phyloP scores from a whole-genome alignment of 2,113 vertebrate genomes.

The Hipposideros armiger region DNA sequence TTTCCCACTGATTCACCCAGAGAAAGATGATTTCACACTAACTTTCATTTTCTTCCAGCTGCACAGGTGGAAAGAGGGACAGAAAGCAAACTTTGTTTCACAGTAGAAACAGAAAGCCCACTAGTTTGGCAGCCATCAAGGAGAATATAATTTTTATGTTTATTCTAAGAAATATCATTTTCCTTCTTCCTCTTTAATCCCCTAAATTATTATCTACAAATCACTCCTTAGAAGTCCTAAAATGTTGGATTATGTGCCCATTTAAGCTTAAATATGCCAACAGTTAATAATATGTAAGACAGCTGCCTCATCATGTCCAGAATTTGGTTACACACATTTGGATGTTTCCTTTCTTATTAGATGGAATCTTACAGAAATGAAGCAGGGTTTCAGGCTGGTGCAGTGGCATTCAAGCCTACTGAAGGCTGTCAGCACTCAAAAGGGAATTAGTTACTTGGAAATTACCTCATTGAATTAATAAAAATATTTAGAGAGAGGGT shows the following conservation, averaged over 20 bases:
- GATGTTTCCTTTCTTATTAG: background rate
- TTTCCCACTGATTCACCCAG: constrained; percentile 71
- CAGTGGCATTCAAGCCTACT: background rate
- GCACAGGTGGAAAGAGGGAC: background rate
- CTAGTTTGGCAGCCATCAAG: background rate
- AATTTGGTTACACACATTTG: background rate
- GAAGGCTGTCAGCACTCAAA: background rate
- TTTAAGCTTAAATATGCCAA: background rate
- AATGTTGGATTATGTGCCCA: background rate
- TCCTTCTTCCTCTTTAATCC: background rate
- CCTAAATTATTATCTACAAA: background rate
- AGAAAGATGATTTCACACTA: constrained; percentile 41
- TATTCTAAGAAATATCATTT: background rate
- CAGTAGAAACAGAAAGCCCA: background rate
- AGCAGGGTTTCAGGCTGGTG: background rate
- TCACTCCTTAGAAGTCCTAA: background rate
- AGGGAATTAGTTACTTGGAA: background rate
- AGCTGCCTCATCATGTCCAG: background rate
- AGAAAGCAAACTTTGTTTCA: constrained; percentile 8
- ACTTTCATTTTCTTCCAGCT: constrained; percentile 56
- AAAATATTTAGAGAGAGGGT: background rate
- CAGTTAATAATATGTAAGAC: background rate
- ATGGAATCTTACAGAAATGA: background rate
- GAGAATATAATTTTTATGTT: background rate
- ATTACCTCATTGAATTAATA: background rate